Evolutionary conservation across 92 coral and sea anemone species (phyloP).

Genomic region (Porites divaricata): DNA sequence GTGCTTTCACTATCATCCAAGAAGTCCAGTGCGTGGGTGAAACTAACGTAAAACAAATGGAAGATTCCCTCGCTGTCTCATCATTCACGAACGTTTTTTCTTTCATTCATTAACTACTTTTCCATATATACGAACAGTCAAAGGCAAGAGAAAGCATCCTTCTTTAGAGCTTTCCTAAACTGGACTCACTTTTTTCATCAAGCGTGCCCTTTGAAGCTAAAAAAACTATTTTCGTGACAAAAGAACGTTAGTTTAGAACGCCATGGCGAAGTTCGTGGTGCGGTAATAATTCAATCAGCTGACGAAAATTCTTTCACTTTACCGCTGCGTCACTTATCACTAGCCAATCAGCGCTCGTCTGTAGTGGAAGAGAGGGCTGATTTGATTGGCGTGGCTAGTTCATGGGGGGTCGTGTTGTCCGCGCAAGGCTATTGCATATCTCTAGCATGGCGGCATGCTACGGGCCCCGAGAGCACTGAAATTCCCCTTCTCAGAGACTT

Average conservation of each 20-base stretch:
- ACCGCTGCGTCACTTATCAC: constrained; percentile 77
- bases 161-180: too few species aligned
- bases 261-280: constrained; percentile 41
- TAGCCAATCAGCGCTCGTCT: constrained; percentile 71
- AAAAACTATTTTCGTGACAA: constrained; percentile 26
- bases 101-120: too few species aligned
- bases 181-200: neutral
- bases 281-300: constrained; percentile 74
- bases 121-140: too few species aligned
- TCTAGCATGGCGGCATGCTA: constrained; percentile 90
- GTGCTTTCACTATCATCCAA: too few species aligned
- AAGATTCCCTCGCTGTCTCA: too few species aligned
- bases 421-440: constrained; percentile 88
- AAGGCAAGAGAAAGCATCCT: too few species aligned
- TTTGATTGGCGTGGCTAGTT: constrained; percentile 79
- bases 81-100: too few species aligned
- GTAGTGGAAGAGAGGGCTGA: constrained; percentile 66
- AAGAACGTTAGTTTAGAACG: constrained; percentile 21
- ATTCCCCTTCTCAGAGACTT: constrained; percentile 74
- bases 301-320: constrained; percentile 72
- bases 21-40: too few species aligned
- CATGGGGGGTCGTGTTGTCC: constrained; percentile 93
- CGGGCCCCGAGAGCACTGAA: constrained; percentile 70
- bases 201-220: neutral
- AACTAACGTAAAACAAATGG: too few species aligned